Percentiles rank a stretch among this genome's conserved stretches.
Conservation (phyloP, 2,113 vertebrate genomes). For the Perca schrenkii region DNA sequence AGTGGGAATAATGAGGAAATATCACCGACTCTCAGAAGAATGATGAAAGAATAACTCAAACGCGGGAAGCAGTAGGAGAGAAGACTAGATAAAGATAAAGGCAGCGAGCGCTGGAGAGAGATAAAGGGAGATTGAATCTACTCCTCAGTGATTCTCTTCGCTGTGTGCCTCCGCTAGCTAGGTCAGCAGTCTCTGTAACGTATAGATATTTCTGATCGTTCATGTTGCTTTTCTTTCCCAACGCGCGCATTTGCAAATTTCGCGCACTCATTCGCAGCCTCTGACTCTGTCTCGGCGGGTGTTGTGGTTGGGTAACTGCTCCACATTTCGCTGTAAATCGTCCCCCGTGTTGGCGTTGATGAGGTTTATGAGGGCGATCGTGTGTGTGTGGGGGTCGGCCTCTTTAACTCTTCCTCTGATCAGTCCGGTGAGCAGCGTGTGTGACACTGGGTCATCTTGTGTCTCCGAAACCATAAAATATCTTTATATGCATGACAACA, state of each 20-base stretch:
- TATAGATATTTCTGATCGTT: constrained; percentile 36
- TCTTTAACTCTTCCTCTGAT: not conserved
- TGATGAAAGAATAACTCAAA: constrained; percentile 29
- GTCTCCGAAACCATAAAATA: not conserved
- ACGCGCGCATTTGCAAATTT: constrained; percentile 24
- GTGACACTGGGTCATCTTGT: not conserved
- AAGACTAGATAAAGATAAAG: constrained; percentile 34
- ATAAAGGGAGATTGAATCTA: constrained; percentile 53
- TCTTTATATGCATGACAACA: not conserved
- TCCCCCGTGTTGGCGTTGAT: not conserved
- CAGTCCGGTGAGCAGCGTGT: no score
- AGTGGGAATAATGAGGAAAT: not conserved
- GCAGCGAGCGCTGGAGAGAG: constrained; percentile 12
- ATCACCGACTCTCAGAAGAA: not conserved
- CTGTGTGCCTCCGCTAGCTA: constrained; percentile 20
- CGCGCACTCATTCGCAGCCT: constrained; percentile 8
- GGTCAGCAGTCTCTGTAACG: constrained; percentile 56
- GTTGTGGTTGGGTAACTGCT: not conserved
- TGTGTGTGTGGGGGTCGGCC: not conserved
- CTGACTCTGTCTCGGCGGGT: not conserved
- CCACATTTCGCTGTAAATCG: not conserved
- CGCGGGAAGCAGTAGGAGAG: not conserved
- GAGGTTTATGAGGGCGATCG: not conserved
- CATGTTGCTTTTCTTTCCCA: constrained; percentile 19
- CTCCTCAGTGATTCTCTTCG: constrained; percentile 40